These are phyloP conservation scores for Sarcophaga carnaria DNA, from an alignment of 2,888 invertebrate species.

Conservation along the genomic window DNA sequence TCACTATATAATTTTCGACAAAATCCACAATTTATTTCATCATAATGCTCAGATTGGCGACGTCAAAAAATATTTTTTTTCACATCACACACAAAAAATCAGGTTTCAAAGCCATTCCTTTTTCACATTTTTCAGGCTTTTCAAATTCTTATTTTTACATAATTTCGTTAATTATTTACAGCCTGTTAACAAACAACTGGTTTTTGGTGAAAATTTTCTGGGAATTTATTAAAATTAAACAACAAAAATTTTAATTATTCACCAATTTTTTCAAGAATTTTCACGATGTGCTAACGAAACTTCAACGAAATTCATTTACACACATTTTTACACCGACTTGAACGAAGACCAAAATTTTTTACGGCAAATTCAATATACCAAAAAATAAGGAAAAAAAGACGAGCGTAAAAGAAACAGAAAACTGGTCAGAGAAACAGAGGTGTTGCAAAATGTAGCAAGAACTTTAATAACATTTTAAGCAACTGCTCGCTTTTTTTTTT, in stretches of 20 bases:
- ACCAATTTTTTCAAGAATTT: conserved; percentile 69
- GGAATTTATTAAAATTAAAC: conserved; percentile 34
- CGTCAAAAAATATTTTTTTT: conserved; percentile 61
- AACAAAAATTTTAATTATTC: conserved; percentile 62
- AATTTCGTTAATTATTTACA: conserved; percentile 34
- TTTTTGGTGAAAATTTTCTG: conserved; percentile 14
- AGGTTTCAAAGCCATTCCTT: conserved; percentile 66
- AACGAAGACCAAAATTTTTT: conserved; percentile 64
- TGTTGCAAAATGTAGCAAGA: conserved; percentile 6
- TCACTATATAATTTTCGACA: conserved; percentile 34
- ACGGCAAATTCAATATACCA: conserved; percentile 60
- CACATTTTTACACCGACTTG: conserved; percentile 68
- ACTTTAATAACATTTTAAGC: conserved; percentile 9
- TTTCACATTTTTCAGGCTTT: conserved; percentile 51
- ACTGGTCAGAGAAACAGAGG: conserved; percentile 46
- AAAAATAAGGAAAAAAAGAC: conserved; percentile 57
- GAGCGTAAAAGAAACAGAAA: conserved; percentile 43
- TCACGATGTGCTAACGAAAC: conserved; percentile 70
- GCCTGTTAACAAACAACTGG: background rate
- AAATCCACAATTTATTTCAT: conserved; percentile 60
- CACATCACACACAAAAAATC: conserved; percentile 66
- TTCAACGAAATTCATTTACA: conserved; percentile 69
- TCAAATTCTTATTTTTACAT: conserved; percentile 27
- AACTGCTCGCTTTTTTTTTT: conserved; percentile 18
- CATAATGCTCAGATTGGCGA: conserved; percentile 58